Evolutionary conservation across 2,113 vertebrate species (phyloP), one percentile per base, ranked within the genome.

Genomic region (Oryzias melastigma): DNA sequence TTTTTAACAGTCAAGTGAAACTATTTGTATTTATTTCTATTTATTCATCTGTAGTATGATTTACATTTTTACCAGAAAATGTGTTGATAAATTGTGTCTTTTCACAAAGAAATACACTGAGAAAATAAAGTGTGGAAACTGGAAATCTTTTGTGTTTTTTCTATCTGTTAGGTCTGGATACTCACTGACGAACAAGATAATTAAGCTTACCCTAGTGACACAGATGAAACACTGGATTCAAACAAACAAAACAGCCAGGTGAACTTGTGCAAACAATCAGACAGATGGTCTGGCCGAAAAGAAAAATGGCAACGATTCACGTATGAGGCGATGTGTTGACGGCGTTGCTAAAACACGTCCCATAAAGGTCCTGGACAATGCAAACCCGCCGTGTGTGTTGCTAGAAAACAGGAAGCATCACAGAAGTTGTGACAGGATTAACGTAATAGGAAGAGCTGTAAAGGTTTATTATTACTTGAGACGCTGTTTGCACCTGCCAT

Each of bases 11-110:
- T 25, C 49, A 25, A 52, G 40, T 24, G 20, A 16, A 53, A 49
- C 15, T 44, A 45, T 75, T 74, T 72, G 15, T 86, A 80, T 85
- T 85, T 81, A 84, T 82, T 80, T 62, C 1, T 81, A 68, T 80
- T 67, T 78, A 74, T 86, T 84, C 71, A 15, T 12, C 18, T 70
- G 52, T 45, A 46, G 56, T 46, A 57, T 62, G 6, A 66, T 22
- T 78, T 27, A 70, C 59, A 53, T 84, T 85, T 72, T 77, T 70
- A 78, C 49, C 24, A 18, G 53, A 66, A 22, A 46, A 47, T 29
- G 13, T 85, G 78, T 86, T 82, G 79, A 73, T 85, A 65, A 70
- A 65, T 17, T 75, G 64, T 49, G 73, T 27, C 7, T 84, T 89
- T 83, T 83, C 70, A 85, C 12, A 1, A 7, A 74, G 78, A 75